Evolutionary conservation across 2,113 vertebrate genomes (phyloP).

Genomic region (Paracanthobrama guichenoti): DNA sequence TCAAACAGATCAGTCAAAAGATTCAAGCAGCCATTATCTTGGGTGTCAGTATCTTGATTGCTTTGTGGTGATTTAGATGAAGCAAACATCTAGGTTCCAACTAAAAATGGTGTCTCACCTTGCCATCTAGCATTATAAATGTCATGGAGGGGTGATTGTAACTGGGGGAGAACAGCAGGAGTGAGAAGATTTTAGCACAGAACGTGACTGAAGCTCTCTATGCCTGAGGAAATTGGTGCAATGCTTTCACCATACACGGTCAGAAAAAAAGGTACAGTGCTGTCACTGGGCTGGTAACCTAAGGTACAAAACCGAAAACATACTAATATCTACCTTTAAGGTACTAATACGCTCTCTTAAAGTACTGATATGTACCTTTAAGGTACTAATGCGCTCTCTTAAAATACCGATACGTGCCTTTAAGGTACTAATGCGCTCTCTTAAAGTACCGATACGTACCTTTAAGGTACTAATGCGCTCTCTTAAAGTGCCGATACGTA

Average conservation of each 20-base stretch:
- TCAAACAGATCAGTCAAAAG: constrained; percentile 34
- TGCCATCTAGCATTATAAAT: neutral
- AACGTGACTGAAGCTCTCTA: neutral
- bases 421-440: too few species aligned
- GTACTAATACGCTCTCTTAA: too few species aligned
- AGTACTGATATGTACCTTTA: too few species aligned
- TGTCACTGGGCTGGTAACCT: too few species aligned
- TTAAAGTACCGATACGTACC: too few species aligned
- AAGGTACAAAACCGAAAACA: too few species aligned
- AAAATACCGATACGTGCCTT: too few species aligned
- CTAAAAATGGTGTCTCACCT: neutral
- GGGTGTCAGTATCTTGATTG: constrained; percentile 1
- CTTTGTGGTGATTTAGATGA: neutral
- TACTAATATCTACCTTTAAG: too few species aligned
- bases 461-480: too few species aligned
- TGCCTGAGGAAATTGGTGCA: neutral
- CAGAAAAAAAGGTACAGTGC: too few species aligned
- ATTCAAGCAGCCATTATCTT: neutral
- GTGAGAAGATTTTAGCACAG: neutral
- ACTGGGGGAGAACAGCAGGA: neutral
- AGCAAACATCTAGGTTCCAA: neutral
- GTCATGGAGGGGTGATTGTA: neutral
- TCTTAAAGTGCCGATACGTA: too few species aligned
- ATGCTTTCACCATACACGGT: neutral
- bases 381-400: too few species aligned